Percentiles rank a stretch among this genome's conserved stretches.
phyloP scores from a whole-genome alignment of 2,113 vertebrate genomes.

The Carassius gibelio region DNA sequence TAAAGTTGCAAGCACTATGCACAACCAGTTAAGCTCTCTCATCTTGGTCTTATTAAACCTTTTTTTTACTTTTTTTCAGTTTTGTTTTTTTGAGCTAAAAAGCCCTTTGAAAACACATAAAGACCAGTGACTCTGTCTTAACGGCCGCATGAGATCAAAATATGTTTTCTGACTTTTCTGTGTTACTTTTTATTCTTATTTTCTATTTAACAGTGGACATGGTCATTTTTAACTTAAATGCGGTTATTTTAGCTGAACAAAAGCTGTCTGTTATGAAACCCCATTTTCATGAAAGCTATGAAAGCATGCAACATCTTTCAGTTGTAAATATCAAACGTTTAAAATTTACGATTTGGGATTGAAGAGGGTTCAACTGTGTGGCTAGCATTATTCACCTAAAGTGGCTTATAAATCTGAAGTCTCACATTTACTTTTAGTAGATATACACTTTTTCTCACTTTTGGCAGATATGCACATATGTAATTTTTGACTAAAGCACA shows the following conservation, averaged over 20 bases:
- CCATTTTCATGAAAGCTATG: too few relatives aligned
- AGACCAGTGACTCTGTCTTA: not conserved
- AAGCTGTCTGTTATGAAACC: not conserved
- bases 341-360: too few relatives aligned
- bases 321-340: too few relatives aligned
- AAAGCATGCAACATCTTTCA: too few relatives aligned
- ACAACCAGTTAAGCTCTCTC: not conserved
- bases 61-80: not conserved
- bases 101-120: not conserved
- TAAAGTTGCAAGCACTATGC: not conserved
- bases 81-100: not conserved
- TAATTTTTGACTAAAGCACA: too few relatives aligned
- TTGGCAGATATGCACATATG: too few relatives aligned
- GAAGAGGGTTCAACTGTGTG: too few relatives aligned
- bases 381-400: too few relatives aligned
- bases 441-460: too few relatives aligned
- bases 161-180: not conserved
- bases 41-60: not conserved
- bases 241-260: not conserved
- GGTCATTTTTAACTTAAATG: not conserved
- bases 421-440: too few relatives aligned
- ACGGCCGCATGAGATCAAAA: not conserved
- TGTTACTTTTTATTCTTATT: not conserved
- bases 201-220: not conserved
- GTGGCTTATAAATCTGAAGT: too few relatives aligned